phyloP scores from a whole-genome alignment of 2,113 vertebrate species.

The Pluvianellus socialis region DNA sequence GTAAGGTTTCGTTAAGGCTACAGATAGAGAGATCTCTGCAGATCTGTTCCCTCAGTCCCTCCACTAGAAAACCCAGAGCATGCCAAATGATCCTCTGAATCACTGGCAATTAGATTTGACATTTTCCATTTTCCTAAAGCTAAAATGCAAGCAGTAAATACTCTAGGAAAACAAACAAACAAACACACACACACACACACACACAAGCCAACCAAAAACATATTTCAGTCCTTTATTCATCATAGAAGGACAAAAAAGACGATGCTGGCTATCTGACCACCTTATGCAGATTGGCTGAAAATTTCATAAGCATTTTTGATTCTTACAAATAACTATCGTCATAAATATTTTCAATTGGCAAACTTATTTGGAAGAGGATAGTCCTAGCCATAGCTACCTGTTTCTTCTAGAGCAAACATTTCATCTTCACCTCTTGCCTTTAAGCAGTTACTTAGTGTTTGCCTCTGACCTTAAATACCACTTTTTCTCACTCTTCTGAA shows the following conservation, averaged over 20 bases:
- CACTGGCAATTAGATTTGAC: neutral
- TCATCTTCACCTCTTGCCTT: neutral
- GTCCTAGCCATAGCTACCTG: neutral
- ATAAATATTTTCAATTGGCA: neutral
- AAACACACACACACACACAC: neutral
- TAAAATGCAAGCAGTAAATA: neutral
- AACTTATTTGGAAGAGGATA: neutral
- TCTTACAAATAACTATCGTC: neutral
- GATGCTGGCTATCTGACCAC: neutral
- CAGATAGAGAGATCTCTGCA: neutral
- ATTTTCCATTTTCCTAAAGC: neutral
- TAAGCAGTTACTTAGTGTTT: neutral
- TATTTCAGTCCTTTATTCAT: neutral
- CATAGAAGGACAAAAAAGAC: neutral
- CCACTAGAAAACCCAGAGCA: neutral
- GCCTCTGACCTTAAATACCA: neutral
- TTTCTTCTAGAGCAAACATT: neutral
- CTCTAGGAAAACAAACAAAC: neutral
- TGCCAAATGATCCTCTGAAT: neutral
- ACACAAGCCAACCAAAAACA: neutral
- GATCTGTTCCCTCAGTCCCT: neutral
- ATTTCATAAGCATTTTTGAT: neutral
- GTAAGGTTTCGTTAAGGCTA: neutral
- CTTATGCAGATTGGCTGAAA: neutral
- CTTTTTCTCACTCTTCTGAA: neutral